Evolutionary conservation across 1,140 invertebrate genomes (phyloP).

Genomic region (Lasioglossum baleicum): DNA sequence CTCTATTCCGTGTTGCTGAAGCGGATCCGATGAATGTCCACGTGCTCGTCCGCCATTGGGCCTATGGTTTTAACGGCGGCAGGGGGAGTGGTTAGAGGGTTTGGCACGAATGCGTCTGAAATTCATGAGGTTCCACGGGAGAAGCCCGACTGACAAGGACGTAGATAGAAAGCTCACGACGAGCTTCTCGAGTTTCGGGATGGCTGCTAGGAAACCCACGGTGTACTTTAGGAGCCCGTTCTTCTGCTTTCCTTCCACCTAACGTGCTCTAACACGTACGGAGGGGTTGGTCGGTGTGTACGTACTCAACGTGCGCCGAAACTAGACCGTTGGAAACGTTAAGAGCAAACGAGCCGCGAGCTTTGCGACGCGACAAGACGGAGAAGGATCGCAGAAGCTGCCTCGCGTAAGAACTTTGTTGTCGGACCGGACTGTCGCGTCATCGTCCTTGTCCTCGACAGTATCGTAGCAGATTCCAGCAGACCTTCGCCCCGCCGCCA

Average conservation of each 20-base stretch:
- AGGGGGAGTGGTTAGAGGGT: constrained; percentile 14
- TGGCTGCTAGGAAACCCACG: constrained; percentile 14
- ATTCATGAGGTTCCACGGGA: constrained; percentile 65
- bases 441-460: neutral
- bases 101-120: constrained; percentile 60
- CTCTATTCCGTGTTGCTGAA: no score
- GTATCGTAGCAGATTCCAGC: no score
- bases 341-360: constrained; percentile 17
- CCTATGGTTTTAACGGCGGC: constrained; percentile 17
- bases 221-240: neutral
- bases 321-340: constrained; percentile 22
- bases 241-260: neutral
- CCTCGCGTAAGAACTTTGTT: constrained; percentile 25
- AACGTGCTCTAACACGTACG: constrained; percentile 1
- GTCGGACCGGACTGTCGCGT: neutral
- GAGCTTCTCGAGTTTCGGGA: constrained; percentile 29
- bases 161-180: constrained; percentile 5
- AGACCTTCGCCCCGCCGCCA: no score
- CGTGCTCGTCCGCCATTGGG: constrained; percentile 15
- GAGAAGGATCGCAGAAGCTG: neutral
- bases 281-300: neutral
- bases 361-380: neutral
- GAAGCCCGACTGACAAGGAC: constrained; percentile 11
- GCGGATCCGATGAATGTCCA: constrained; percentile 22
- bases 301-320: neutral